phyloP scores from a whole-genome alignment of 2,113 vertebrate genomes.

The Lampris megalopsis region DNA sequence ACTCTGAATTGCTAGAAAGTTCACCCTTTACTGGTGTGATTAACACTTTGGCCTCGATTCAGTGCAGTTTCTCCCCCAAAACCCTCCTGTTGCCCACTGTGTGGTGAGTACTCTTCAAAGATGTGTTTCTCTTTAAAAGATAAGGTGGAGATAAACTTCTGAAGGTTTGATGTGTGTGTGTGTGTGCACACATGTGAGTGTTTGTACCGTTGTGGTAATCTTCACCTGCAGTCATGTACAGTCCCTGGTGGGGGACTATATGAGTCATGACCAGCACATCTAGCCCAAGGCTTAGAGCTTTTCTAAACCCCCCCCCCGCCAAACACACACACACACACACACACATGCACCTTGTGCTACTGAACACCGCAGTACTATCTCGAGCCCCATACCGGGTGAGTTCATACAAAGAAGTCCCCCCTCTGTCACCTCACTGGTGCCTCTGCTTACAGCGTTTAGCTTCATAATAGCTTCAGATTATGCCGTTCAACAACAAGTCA shows the following conservation, averaged over 20 bases:
- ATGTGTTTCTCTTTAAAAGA: background rate
- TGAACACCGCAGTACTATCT: conserved; percentile 3
- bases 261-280: conserved; percentile 46
- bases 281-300: conserved; percentile 24
- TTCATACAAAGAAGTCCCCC: conserved; percentile 9
- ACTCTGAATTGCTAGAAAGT: conserved; percentile 10
- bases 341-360: conserved; percentile 1
- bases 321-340: conserved; percentile 5
- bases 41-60: background rate
- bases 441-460: background rate
- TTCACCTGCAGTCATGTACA: conserved; percentile 50
- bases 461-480: background rate
- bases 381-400: conserved; percentile 6
- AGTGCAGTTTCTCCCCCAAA: background rate
- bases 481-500: background rate
- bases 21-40: conserved; percentile 1
- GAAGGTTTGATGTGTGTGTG: conserved; percentile 14
- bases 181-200: background rate
- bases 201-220: conserved; percentile 26
- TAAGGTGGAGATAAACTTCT: conserved; percentile 1
- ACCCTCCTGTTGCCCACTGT: background rate
- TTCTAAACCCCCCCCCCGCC: conserved; percentile 3
- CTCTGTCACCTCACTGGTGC: background rate
- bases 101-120: background rate
- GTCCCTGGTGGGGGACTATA: conserved; percentile 30